A percentile compares a stretch with the other conserved stretches of the same genome.
Evolutionary conservation across 2,797 vertebrate species (phyloP).

Genomic region (Phataginus tetradactyla): DNA sequence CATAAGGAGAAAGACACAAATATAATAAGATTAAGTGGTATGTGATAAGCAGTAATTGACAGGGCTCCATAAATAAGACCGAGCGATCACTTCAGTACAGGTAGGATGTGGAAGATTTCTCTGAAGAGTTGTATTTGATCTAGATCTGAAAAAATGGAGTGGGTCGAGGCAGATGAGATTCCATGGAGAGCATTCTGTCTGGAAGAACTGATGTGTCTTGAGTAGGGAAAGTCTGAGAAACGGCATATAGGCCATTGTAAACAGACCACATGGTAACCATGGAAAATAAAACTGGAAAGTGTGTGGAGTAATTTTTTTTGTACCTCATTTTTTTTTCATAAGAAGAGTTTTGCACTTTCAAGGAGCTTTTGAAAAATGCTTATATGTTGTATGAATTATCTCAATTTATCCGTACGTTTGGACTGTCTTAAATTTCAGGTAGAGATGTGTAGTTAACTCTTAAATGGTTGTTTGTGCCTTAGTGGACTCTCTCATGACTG

Average conservation of each 20-base stretch:
- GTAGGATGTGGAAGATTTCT: not conserved
- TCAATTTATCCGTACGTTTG: not conserved
- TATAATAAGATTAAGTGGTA: not conserved
- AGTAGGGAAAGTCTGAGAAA: not conserved
- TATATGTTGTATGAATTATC: not conserved
- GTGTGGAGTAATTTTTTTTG: not conserved
- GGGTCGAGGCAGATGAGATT: not conserved
- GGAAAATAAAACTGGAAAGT: not conserved
- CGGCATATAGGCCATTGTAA: not conserved
- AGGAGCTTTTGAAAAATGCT: not conserved
- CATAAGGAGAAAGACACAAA: not conserved
- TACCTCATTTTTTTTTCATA: not conserved
- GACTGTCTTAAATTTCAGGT: not conserved
- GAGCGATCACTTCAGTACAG: not conserved
- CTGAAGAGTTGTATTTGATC: not conserved
- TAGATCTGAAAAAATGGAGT: not conserved
- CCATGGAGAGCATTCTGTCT: not conserved
- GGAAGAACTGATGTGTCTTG: not conserved
- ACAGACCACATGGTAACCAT: not conserved
- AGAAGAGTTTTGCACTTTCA: not conserved
- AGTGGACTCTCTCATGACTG: not conserved
- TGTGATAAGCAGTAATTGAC: not conserved
- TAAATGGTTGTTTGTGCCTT: not conserved
- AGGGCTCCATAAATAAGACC: not conserved
- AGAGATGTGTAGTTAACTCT: not conserved